phyloP scores from a whole-genome alignment of 2,888 invertebrate genomes.

The Lithophane ornitopus region DNA sequence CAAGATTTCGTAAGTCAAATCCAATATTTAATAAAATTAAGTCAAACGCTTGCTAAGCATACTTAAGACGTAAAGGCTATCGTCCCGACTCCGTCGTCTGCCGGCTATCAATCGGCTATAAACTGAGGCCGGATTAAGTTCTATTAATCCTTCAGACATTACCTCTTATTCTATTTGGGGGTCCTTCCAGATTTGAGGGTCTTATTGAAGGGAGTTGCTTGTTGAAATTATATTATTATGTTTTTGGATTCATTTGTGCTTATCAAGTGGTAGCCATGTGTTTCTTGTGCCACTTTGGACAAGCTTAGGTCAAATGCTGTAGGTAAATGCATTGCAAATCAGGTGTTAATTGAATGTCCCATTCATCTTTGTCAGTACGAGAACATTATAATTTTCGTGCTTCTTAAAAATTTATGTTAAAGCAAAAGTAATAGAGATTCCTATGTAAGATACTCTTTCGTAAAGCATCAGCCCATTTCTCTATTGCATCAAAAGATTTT shows the following conservation, averaged over 20 bases:
- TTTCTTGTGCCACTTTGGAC: neutral
- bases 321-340: neutral
- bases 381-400: too few relatives aligned
- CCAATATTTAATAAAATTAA: slow-evolving; percentile 35
- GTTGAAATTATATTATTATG: neutral
- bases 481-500: neutral
- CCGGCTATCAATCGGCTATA: slow-evolving; percentile 70
- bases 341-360: neutral
- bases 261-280: neutral
- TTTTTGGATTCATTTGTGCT: neutral
- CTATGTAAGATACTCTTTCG: too few relatives aligned
- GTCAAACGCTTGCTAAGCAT: slow-evolving; percentile 54
- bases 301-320: neutral
- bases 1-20: neutral
- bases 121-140: slow-evolving; percentile 73
- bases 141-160: slow-evolving; percentile 73
- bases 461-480: neutral
- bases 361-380: neutral
- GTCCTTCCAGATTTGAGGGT: slow-evolving; percentile 26
- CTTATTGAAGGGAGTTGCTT: neutral
- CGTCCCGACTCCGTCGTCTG: slow-evolving; percentile 52
- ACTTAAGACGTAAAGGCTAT: slow-evolving; percentile 67
- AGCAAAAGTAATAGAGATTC: too few relatives aligned
- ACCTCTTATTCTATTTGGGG: slow-evolving; percentile 68
- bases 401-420: neutral